A percentile compares a stretch with the other conserved stretches of the same genome.
phyloP scores from a whole-genome alignment of 2,888 invertebrate genomes.

The Lordiphosa andalusiaca region DNA sequence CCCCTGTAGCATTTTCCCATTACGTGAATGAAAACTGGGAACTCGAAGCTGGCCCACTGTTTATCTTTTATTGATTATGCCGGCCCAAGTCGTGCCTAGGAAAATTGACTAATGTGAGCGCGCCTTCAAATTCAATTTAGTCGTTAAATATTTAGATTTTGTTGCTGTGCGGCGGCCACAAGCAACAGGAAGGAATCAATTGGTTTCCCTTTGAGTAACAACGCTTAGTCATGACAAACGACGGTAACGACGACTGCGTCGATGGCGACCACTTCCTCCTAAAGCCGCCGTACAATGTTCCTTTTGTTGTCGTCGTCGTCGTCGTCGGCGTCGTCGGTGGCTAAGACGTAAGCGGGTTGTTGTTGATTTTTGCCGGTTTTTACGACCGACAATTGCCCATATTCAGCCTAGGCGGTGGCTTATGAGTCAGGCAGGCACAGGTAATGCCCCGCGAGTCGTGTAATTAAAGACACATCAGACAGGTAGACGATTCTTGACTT shows the following conservation, averaged over 20 bases:
- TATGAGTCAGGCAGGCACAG: slow-evolving; percentile 51
- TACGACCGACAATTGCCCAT: slow-evolving; percentile 52
- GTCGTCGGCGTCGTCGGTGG: slow-evolving; percentile 26
- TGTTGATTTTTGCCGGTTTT: slow-evolving; percentile 32
- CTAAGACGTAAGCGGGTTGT: slow-evolving; percentile 38
- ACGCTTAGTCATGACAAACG: slow-evolving; percentile 60
- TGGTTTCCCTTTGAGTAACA: slow-evolving; percentile 62
- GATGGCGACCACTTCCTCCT: slow-evolving; percentile 54
- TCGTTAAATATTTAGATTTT: slow-evolving; percentile 73
- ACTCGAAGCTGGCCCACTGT: slow-evolving; percentile 52
- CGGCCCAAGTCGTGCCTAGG: slow-evolving; percentile 43
- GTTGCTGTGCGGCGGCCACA: slow-evolving; percentile 35
- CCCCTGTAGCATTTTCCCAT: slow-evolving; percentile 56
- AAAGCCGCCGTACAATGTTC: slow-evolving; percentile 38
- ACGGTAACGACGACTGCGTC: slow-evolving; percentile 22
- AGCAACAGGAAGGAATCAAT: slow-evolving; percentile 70
- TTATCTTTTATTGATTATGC: slow-evolving; percentile 69
- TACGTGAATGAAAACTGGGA: slow-evolving; percentile 53
- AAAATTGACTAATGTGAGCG: slow-evolving; percentile 69
- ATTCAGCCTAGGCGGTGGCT: slow-evolving; percentile 27
- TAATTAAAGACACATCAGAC: slow-evolving; percentile 42
- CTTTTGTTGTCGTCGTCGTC: slow-evolving; percentile 50
- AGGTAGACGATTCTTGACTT: slow-evolving; percentile 36
- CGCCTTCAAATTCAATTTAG: slow-evolving; percentile 74
- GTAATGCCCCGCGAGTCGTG: slow-evolving; percentile 11